Evolutionary conservation across 2,888 invertebrate species (phyloP), one percentile per base, ranked within the genome.

Genomic region (Chymomyza caudatula): DNA sequence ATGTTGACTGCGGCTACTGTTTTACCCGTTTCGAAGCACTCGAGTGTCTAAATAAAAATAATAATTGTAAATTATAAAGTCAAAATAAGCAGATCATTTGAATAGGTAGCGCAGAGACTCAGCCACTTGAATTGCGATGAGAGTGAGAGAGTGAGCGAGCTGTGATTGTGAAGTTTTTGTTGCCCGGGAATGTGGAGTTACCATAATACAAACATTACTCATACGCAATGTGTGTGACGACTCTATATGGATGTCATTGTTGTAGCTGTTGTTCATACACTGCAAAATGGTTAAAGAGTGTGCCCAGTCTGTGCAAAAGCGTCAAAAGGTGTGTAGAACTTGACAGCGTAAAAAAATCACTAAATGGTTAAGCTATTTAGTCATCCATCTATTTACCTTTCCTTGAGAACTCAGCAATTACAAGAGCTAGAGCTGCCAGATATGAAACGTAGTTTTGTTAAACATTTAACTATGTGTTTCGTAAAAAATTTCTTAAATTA

Each of bases 1-100:
- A 1, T 47, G 2, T 47, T 17, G 47, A 19, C 47, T 47, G 15
- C 23, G 44, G 56, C 51, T 57, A 63, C 63, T 63, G 52, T 63
- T 63, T 63, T 63, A 49, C 55, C 54, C 47, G 19, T 42, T 23
- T 6, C 52, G 20, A 44, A 65, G 47, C 73, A 72, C 79, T 86
- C 73, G 70, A 85, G 73, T 78, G 80, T 74, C 82, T 86, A 86
- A 86, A 84, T 84, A 85, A 86, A 79, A 84, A 84, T 79, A 84
- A 84, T 86, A 84, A 86, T 82, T 86, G 77, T 85, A 86, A 86
- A 86, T 84, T 77, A 85, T 83, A 71, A 77, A 83, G 85, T 86
- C 83, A 81, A 86, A 86, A 84, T 84, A 84, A 84, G 82, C 82
- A 84, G 82, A 86, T 82, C 79, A 81, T 81, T 78, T 85, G 75